Evolutionary conservation across 1,140 invertebrate genomes (phyloP), one percentile per base, ranked within the genome.

Genomic region (Drosophila ercepeae): DNA sequence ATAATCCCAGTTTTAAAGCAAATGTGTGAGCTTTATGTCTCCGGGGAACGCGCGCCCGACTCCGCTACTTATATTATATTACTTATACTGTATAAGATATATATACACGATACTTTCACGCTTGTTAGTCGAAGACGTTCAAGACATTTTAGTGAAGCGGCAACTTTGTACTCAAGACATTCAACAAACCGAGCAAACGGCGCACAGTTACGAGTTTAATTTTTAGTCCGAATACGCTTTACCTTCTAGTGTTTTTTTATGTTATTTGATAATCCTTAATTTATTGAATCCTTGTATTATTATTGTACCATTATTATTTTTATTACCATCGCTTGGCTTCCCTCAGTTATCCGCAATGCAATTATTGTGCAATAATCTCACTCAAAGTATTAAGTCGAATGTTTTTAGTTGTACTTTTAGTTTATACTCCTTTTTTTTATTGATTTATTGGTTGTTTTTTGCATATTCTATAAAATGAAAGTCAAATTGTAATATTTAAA

Each of bases 401-500:
- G 36, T 27, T 53, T 72, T 72, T 72, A 63, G 48, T 72, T 72
- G 36, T 53, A 67, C 9, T 63, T 32, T 49, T 18, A 45, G 27
- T 49, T 61, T 39, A 64, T 1, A 14, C n/a, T 44, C 18, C 29
- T 6, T 34, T 44, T 21, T 41, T 57, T 57, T n/a, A 39, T 32
- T 48, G 48, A 25, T 18, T 18, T 18, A 41, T 41, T 41, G 5
- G n/a, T 39, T 39, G 13, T 27, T 39, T 23, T 32, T 36, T 14
- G 46, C 41, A 13, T 45, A 72, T 29, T 29, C 51, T 63, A 71
- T 29, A 21, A 51, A 51, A n/a, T n/a, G 19, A 72, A 72, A 72
- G 59, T 74, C 70, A 64, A 74, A 73, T 73, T 73, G 70, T 73
- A 73, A 72, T 72, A 45, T 73, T 73, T 73, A 71, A 61, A 53